Evolutionary conservation across 2,113 vertebrate species (phyloP).

Genomic region (Plectropomus leopardus): DNA sequence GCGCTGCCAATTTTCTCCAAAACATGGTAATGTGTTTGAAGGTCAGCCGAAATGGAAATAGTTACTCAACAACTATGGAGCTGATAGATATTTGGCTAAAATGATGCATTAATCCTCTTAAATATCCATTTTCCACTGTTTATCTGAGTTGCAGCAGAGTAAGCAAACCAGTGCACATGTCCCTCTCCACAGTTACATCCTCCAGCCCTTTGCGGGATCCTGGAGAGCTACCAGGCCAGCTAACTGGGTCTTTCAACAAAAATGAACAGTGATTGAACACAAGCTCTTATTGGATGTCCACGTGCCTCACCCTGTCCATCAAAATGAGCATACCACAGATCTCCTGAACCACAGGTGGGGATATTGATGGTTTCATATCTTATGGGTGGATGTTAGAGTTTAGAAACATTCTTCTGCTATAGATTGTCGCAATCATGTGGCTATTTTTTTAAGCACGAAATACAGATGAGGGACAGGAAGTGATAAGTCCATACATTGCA

Average conservation of each 20-base stretch:
- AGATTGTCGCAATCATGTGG: too few relatives aligned
- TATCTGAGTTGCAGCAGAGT: not conserved
- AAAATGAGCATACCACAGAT: not conserved
- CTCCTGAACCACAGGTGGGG: not conserved
- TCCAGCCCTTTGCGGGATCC: not conserved
- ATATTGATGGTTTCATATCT: not conserved
- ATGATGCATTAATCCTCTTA: not conserved
- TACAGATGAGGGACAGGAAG: too few relatives aligned
- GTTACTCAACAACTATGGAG: conserved; percentile 1
- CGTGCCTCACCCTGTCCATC: not conserved
- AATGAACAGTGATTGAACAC: not conserved
- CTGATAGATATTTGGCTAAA: not conserved
- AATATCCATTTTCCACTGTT: conserved; percentile 5
- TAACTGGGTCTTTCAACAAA: not conserved
- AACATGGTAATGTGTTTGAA: conserved; percentile 10
- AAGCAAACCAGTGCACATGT: not conserved
- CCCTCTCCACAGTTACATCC: not conserved
- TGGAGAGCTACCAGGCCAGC: not conserved
- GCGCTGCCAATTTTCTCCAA: not conserved
- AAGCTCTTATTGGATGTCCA: not conserved
- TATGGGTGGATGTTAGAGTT: not conserved
- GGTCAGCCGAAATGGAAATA: conserved; percentile 14
- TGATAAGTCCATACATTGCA: too few relatives aligned
- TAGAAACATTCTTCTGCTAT: too few relatives aligned
- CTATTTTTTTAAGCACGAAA: too few relatives aligned